Conservation (phyloP, 1,140 invertebrate species). For the Thaumetopoea pityocampa region DNA sequence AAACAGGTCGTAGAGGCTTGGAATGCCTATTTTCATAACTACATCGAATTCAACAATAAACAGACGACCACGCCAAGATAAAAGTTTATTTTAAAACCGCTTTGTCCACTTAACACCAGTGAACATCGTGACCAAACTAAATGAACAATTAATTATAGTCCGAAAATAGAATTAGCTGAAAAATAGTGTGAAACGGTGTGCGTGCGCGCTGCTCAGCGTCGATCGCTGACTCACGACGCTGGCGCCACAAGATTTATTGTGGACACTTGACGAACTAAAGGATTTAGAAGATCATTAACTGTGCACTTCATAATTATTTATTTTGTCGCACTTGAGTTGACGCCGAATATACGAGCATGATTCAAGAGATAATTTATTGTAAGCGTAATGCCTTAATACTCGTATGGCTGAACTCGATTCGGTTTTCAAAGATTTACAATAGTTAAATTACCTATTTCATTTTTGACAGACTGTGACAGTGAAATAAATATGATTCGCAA, state of each 20-base stretch:
- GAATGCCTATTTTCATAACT: no score
- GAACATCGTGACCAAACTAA: constrained; percentile 1
- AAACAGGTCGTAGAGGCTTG: no score
- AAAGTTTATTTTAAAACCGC: not conserved
- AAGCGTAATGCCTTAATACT: not conserved
- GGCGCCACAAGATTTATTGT: constrained; percentile 57
- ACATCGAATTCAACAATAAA: constrained; percentile 9
- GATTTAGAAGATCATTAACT: constrained; percentile 30
- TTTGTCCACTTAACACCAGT: not conserved
- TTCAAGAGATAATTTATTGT: constrained; percentile 1
- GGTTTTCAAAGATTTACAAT: no score
- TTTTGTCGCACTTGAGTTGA: constrained; percentile 11
- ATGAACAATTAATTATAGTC: constrained; percentile 17
- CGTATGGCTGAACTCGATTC: no score
- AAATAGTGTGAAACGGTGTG: constrained; percentile 24
- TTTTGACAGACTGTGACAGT: no score
- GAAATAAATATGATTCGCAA: no score
- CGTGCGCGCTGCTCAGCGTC: constrained; percentile 28
- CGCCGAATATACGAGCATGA: not conserved
- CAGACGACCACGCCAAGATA: not conserved
- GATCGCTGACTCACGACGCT: constrained; percentile 41
- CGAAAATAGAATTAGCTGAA: constrained; percentile 45
- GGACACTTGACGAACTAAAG: constrained; percentile 31
- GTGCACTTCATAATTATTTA: constrained; percentile 3
- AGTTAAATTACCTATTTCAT: no score